phyloP scores from a whole-genome alignment of 2,888 invertebrate species.

The Myopa testacea region DNA sequence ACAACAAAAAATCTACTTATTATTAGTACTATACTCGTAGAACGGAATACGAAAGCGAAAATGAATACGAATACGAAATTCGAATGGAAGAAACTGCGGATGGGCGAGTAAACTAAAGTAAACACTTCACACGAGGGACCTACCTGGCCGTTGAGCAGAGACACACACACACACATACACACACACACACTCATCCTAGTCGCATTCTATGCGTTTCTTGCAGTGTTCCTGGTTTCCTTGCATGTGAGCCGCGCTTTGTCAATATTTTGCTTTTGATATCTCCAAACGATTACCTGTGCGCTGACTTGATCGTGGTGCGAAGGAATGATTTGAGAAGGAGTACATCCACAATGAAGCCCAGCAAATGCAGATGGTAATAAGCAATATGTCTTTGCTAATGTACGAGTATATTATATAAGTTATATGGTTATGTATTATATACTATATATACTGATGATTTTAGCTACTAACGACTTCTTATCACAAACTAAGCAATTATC shows the following conservation, averaged over 20 bases:
- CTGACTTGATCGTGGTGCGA: constrained; percentile 36
- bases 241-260: constrained; percentile 54
- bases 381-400: neutral
- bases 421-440: too few relatives aligned
- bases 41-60: neutral
- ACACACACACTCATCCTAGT: neutral
- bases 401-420: too few relatives aligned
- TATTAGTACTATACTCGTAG: neutral
- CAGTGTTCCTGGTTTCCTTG: neutral
- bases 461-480: too few relatives aligned
- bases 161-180: neutral
- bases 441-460: too few relatives aligned
- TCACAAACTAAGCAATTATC: too few relatives aligned
- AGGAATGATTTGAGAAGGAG: constrained; percentile 43
- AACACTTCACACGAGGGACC: constrained; percentile 11
- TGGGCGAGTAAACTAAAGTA: neutral
- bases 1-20: constrained; percentile 9
- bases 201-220: neutral
- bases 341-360: constrained; percentile 47
- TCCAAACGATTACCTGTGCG: constrained; percentile 46
- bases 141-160: neutral
- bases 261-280: constrained; percentile 55
- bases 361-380: neutral
- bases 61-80: neutral
- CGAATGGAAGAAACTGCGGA: constrained; percentile 18